phyloP scores from a whole-genome alignment of 2,888 invertebrate species.

The Idaea aversata region DNA sequence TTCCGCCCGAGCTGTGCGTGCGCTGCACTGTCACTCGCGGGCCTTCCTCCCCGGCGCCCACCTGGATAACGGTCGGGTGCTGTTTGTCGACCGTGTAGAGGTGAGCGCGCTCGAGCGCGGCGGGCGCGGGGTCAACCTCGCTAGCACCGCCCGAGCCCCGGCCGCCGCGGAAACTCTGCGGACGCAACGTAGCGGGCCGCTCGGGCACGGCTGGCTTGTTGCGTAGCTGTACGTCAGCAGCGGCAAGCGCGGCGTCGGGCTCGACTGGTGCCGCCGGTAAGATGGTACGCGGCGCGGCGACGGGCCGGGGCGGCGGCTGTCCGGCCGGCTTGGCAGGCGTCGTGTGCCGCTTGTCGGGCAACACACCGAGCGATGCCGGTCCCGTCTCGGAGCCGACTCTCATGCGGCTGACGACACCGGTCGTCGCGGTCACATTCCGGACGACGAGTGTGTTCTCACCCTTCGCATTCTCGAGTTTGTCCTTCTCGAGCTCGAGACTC shows the following conservation, averaged over 20 bases:
- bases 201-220: constrained; percentile 91
- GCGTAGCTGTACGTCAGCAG: constrained; percentile 75
- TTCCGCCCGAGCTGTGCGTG: constrained; percentile 71
- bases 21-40: constrained; percentile 64
- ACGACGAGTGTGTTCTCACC: constrained; percentile 57
- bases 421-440: constrained; percentile 68
- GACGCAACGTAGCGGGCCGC: constrained; percentile 85
- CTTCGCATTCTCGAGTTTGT: constrained; percentile 57
- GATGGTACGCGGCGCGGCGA: constrained; percentile 71
- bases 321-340: constrained; percentile 66
- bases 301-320: constrained; percentile 77
- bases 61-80: constrained; percentile 85
- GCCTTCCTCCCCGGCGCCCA: constrained; percentile 56
- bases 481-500: constrained; percentile 79
- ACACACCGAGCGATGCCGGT: constrained; percentile 38
- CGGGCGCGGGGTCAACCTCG: constrained; percentile 51
- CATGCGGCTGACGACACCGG: constrained; percentile 65
- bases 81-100: constrained; percentile 87
- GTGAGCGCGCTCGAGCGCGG: constrained; percentile 84
- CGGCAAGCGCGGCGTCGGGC: constrained; percentile 49
- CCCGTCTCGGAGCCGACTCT: constrained; percentile 58
- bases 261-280: constrained; percentile 44
- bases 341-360: constrained; percentile 33
- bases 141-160: constrained; percentile 49
- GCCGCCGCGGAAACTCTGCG: constrained; percentile 76